These are phyloP conservation scores for Vespertilio murinus DNA, from an alignment of 2,797 vertebrate genomes.

Conservation along the genomic window DNA sequence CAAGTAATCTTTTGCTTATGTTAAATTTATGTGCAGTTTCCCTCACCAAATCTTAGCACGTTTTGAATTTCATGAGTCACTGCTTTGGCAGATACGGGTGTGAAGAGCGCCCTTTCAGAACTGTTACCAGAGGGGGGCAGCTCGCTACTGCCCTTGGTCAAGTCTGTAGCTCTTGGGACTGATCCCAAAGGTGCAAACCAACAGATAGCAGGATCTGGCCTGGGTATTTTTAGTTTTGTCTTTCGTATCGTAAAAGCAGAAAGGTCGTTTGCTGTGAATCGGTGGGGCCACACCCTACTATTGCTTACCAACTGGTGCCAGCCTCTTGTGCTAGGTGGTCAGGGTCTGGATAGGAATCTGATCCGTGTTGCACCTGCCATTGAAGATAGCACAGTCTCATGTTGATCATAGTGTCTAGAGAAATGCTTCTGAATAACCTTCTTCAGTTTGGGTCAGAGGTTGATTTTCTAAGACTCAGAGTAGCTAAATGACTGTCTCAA, in stretches of 20 bases:
- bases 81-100: conserved; percentile 41
- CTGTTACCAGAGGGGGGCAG: background rate
- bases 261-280: background rate
- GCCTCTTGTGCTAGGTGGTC: background rate
- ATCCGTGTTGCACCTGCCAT: background rate
- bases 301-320: background rate
- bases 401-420: background rate
- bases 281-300: background rate
- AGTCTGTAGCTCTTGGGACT: background rate
- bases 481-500: background rate
- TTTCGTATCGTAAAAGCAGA: background rate
- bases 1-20: conserved; percentile 76
- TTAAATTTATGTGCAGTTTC: conserved; percentile 74
- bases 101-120: conserved; percentile 63
- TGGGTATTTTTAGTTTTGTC: background rate
- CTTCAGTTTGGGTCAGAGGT: background rate
- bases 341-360: background rate
- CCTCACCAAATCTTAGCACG: conserved; percentile 66
- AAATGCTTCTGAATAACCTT: conserved; percentile 36
- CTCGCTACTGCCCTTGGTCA: conserved; percentile 10
- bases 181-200: background rate
- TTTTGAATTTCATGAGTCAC: conserved; percentile 79
- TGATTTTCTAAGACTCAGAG: background rate
- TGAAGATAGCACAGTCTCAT: background rate
- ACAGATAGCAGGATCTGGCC: background rate